Evolutionary conservation across 2,888 invertebrate genomes (phyloP).

Genomic region (Pyrochroa serraticornis): DNA sequence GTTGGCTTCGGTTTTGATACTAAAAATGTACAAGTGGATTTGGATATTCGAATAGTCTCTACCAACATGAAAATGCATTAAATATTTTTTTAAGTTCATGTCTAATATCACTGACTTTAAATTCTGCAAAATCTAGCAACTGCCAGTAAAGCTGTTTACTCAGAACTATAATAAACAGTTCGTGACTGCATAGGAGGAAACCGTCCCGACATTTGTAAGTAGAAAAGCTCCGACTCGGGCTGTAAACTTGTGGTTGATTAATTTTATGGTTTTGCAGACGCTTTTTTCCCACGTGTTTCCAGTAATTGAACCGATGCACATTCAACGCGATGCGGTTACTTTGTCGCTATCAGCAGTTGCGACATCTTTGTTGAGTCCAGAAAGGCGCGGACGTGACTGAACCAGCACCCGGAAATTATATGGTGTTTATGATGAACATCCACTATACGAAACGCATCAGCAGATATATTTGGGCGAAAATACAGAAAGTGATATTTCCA

Average conservation of each 20-base stretch:
- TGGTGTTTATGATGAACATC: conserved; percentile 30
- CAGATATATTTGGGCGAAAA: conserved; percentile 26
- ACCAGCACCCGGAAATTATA: conserved; percentile 29
- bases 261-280: neutral
- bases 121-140: no score
- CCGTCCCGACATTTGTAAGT: no score
- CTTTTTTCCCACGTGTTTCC: neutral
- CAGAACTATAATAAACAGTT: no score
- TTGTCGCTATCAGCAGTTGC: conserved; percentile 5
- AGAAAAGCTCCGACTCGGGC: no score
- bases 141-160: no score
- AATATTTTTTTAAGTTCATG: no score
- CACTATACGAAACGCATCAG: conserved; percentile 27
- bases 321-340: conserved; percentile 1
- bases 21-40: no score
- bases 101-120: no score
- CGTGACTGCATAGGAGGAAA: no score
- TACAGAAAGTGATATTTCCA: conserved; percentile 32
- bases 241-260: neutral
- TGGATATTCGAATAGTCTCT: no score
- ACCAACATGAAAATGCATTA: no score
- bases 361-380: conserved; percentile 9
- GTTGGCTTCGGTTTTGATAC: no score
- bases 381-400: conserved; percentile 14
- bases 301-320: conserved; percentile 2